Conservation (phyloP, 2,888 invertebrate genomes). For the Sabellastarte sp. region DNA sequence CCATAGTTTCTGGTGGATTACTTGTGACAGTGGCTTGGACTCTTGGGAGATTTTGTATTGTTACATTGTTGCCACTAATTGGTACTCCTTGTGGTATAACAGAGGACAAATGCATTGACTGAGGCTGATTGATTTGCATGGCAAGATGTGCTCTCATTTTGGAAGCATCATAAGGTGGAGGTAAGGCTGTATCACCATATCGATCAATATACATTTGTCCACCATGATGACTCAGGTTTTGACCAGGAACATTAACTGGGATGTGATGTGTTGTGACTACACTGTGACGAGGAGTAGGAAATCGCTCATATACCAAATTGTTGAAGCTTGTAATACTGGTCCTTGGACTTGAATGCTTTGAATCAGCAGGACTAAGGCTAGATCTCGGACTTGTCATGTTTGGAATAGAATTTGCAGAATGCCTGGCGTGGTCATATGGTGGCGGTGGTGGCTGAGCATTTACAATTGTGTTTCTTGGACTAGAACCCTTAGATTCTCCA, state of each 20-base stretch:
- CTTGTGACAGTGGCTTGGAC: background rate
- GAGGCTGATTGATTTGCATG: background rate
- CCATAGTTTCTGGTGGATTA: background rate
- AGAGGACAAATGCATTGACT: too few relatives aligned
- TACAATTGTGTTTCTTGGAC: conserved; percentile 16
- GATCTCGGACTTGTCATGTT: conserved; percentile 30
- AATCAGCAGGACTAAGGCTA: conserved; percentile 61
- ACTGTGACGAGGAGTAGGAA: conserved; percentile 60
- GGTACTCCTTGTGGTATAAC: too few relatives aligned
- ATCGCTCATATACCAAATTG: conserved; percentile 37
- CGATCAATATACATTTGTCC: conserved; percentile 19
- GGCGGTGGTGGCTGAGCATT: conserved; percentile 20
- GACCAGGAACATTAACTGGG: too few relatives aligned
- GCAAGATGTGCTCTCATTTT: conserved; percentile 16
- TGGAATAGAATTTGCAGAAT: conserved; percentile 23
- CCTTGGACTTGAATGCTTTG: conserved; percentile 62
- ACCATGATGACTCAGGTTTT: background rate
- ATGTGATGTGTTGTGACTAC: conserved; percentile 33
- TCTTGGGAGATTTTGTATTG: background rate
- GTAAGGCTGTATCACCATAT: conserved; percentile 31
- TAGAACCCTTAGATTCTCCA: conserved; percentile 1
- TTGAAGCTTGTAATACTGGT: conserved; percentile 43
- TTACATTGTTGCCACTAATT: background rate
- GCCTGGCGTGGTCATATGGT: conserved; percentile 20
- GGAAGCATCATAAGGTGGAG: conserved; percentile 24